Conservation (phyloP, 1,140 invertebrate genomes). For the Orussus abietinus region DNA sequence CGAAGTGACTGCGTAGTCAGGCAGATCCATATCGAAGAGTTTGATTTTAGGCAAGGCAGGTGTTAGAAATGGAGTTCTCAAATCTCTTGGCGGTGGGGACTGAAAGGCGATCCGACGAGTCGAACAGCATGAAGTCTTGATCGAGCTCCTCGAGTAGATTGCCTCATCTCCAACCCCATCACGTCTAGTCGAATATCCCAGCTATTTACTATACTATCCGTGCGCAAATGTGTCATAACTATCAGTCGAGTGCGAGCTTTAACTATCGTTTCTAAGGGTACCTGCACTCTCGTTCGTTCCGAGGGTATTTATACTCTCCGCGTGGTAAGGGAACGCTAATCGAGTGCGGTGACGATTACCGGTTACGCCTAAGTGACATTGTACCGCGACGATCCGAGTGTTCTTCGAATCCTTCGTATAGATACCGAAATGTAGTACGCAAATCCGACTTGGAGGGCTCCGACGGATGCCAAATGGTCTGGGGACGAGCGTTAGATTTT, state of each 20-base stretch:
- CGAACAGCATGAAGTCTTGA: conserved; percentile 57
- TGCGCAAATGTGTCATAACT: conserved; percentile 45
- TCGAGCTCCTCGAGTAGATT: conserved; percentile 43
- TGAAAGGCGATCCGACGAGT: conserved; percentile 67
- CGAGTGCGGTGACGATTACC: background rate
- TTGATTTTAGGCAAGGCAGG: conserved; percentile 70
- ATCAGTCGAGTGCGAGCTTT: conserved; percentile 46
- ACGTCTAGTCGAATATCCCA: conserved; percentile 51
- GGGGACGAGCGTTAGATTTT: no score
- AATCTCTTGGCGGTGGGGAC: conserved; percentile 82
- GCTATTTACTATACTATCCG: conserved; percentile 41
- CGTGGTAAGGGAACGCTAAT: no score
- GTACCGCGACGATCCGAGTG: no score
- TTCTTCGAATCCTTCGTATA: conserved; percentile 38
- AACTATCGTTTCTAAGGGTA: conserved; percentile 41
- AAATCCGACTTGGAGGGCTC: no score
- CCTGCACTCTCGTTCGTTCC: no score
- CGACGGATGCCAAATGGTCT: no score
- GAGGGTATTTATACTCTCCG: no score
- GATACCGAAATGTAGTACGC: conserved; percentile 40
- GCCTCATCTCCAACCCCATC: conserved; percentile 48
- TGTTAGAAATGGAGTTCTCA: conserved; percentile 87
- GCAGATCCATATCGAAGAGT: no score
- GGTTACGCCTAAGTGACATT: background rate
- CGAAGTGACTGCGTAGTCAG: no score